Base-by-base conservation (phyloP, 1,140 invertebrate genomes). In the Lasioglossum baleicum region DNA sequence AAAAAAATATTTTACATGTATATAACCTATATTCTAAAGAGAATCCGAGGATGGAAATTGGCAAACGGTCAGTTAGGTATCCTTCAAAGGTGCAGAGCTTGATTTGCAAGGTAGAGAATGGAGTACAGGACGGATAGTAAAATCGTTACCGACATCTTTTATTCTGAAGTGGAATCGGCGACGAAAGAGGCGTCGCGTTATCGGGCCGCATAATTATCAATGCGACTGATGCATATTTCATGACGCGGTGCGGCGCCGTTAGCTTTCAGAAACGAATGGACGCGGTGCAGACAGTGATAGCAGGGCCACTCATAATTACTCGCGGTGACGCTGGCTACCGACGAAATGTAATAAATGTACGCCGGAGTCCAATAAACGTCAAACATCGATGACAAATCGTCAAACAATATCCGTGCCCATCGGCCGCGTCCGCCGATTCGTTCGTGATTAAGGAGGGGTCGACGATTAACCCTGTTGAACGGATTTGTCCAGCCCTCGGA, bases 171-270 rank as follows among this genome's bases (percentile, higher is more conserved):
- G 8, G n/a, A 11, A 4, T n/a, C 26, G 31, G 42, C 48, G 64
- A 72, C 40, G 42, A 26, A 31, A 26, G 35, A 40, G 13, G 53
- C 42, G 53, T 48, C 64, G 67, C 73, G 71, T 84, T 80, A 86
- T 86, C 83, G 78, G 68, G 63, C 73, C 51, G 84, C 70, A 86
- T 86, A 85, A 86, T 86, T 86, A 86, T 86, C 83, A 86, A 83
- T 86, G 76, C 48, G 65, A 77, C 81, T 69, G 81, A 85, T 86
- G 84, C 73, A 86, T 85, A 86, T 86, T 86, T 86, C 84, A 86
- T 83, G 84, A 17, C 42, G 73, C 61, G 76, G 20, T 7, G 48
- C 58, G 76, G 20, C 13, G 48, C 58, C 51, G 83, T 53, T 67
- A 77, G 84, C 80, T 85, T 86, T 86, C 85, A 75, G 83, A 67